phyloP scores from a whole-genome alignment of 2,888 invertebrate species.

The Diarsia dahlii region DNA sequence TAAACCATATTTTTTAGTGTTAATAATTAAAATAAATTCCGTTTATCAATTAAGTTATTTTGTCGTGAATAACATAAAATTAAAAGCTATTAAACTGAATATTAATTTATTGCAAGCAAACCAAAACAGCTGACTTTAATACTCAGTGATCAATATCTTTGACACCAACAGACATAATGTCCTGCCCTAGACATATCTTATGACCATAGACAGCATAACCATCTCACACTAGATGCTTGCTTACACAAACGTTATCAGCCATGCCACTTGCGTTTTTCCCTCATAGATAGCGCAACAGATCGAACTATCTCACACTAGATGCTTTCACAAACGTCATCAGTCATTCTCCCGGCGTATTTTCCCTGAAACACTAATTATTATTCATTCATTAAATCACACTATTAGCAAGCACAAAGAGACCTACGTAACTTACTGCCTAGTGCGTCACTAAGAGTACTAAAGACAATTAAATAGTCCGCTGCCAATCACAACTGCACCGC shows the following conservation, averaged over 20 bases:
- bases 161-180: neutral
- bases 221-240: too few species aligned
- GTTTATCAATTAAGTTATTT: neutral
- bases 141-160: neutral
- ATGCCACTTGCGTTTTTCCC: too few species aligned
- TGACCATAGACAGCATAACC: too few species aligned
- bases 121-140: neutral
- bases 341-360: neutral
- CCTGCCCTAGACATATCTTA: too few species aligned
- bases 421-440: neutral
- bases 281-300: too few species aligned
- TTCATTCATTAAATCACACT: slow-evolving; percentile 6
- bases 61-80: neutral
- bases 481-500: slow-evolving; percentile 25
- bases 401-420: slow-evolving; percentile 6
- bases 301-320: neutral
- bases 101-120: neutral
- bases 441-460: slow-evolving; percentile 3
- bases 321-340: neutral
- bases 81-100: neutral
- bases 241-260: too few species aligned
- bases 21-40: neutral
- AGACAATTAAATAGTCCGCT: slow-evolving; percentile 14
- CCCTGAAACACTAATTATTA: neutral
- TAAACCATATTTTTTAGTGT: neutral